phyloP scores from a whole-genome alignment of 2,113 vertebrate species.

The Gasterosteus aculeatus region DNA sequence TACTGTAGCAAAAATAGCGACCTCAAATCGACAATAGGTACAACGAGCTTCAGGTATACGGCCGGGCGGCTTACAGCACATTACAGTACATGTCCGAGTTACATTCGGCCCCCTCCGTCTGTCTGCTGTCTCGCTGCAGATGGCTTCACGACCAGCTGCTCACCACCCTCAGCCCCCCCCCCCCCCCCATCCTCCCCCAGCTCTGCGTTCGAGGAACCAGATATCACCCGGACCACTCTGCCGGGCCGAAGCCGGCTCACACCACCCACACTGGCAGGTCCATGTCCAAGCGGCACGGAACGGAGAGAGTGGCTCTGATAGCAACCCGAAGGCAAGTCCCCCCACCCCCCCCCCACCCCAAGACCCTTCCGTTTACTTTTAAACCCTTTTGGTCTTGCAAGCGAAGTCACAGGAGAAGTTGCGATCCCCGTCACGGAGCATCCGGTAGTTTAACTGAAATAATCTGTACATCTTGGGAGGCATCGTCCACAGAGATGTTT shows the following conservation, averaged over 20 bases:
- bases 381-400: constrained; percentile 39
- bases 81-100: constrained; percentile 64
- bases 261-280: constrained; percentile 68
- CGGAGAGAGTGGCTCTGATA: constrained; percentile 34
- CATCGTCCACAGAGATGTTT: constrained; percentile 24
- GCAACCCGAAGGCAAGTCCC: constrained; percentile 27
- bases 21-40: constrained; percentile 59
- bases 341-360: not conserved
- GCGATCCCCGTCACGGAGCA: constrained; percentile 16
- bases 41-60: constrained; percentile 54
- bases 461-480: constrained; percentile 44
- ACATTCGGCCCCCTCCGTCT: constrained; percentile 63
- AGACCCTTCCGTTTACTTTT: constrained; percentile 16
- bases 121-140: constrained; percentile 79
- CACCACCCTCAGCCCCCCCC: constrained; percentile 55
- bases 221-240: constrained; percentile 63
- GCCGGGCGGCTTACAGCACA: constrained; percentile 48
- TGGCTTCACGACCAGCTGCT: constrained; percentile 77
- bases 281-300: constrained; percentile 48
- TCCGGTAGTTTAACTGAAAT: constrained; percentile 18
- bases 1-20: constrained; percentile 72
- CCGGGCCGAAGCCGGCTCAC: constrained; percentile 70
- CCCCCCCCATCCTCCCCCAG: constrained; percentile 54
- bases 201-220: constrained; percentile 59
- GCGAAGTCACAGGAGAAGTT: constrained; percentile 32